Evolutionary conservation across 2,113 vertebrate species (phyloP).

Genomic region (Odobenus rosmarus): DNA sequence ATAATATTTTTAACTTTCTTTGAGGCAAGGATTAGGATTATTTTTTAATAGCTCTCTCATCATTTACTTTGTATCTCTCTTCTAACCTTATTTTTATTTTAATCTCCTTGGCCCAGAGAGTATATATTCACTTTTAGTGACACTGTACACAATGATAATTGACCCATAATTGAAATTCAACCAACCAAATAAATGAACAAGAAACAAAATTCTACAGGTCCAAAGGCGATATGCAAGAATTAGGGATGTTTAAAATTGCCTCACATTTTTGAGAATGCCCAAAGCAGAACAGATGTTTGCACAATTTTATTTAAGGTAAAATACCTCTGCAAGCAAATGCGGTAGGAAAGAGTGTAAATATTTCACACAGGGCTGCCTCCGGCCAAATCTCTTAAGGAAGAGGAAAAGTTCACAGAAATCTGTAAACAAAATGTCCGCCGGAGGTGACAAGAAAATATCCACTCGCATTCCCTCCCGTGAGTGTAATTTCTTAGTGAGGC

Average conservation of each 20-base stretch:
- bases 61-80: background rate
- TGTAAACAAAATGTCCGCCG: constrained; percentile 8
- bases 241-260: background rate
- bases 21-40: background rate
- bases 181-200: background rate
- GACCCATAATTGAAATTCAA: background rate
- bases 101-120: background rate
- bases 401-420: constrained; percentile 31
- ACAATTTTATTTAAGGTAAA: constrained; percentile 14
- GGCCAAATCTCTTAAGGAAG: constrained; percentile 43
- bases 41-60: background rate
- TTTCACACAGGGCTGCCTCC: constrained; percentile 21
- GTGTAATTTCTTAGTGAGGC: background rate
- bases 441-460: constrained; percentile 12
- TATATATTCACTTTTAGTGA: background rate
- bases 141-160: background rate
- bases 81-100: background rate
- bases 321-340: background rate
- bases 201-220: background rate
- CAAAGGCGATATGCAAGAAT: background rate
- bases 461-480: background rate
- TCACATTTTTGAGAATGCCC: background rate
- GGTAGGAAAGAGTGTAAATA: background rate
- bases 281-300: background rate
- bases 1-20: background rate